These are phyloP conservation scores for Pseudococcus longispinus DNA, from an alignment of 2,888 invertebrate species.

Conservation along the genomic window DNA sequence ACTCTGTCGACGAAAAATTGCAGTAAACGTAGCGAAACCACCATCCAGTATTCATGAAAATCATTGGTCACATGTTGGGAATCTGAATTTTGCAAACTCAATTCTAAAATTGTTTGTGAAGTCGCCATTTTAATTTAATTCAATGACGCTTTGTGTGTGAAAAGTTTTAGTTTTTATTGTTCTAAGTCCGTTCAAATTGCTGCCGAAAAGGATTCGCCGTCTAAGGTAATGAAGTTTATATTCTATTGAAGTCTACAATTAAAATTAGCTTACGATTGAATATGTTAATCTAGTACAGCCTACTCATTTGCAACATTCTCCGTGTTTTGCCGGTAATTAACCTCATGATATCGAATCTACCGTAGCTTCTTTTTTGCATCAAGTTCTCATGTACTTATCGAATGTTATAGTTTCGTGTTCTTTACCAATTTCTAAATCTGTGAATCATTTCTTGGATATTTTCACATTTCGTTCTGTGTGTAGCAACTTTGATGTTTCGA, in stretches of 20 bases:
- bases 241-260: background rate
- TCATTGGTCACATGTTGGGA: background rate
- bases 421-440: background rate
- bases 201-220: background rate
- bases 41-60: background rate
- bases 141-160: conserved; percentile 27
- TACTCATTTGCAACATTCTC: background rate
- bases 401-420: background rate
- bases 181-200: background rate
- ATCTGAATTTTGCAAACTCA: background rate
- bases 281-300: background rate
- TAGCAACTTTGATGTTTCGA: background rate
- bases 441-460: background rate
- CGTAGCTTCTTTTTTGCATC: background rate
- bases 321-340: conserved; percentile 34
- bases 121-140: conserved; percentile 32
- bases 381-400: background rate
- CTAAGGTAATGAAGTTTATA: background rate
- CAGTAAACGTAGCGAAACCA: background rate
- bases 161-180: background rate
- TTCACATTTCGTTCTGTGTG: background rate
- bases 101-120: background rate
- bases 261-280: background rate
- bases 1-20: background rate
- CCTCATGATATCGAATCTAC: background rate